phyloP scores from a whole-genome alignment of 1,140 invertebrate genomes.

The Epicauta chinensis region DNA sequence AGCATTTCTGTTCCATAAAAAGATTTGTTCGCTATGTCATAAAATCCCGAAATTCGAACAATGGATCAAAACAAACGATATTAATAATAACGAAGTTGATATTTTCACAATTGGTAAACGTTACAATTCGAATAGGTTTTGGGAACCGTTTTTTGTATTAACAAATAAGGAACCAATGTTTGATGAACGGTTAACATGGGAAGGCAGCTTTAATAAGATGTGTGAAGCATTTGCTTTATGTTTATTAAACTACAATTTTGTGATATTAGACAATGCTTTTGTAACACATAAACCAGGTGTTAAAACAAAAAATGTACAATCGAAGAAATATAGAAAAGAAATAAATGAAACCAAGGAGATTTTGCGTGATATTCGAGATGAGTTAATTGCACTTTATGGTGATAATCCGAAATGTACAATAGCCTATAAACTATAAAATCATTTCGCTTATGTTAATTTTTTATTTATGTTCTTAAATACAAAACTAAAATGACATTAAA shows the following conservation, averaged over 20 bases:
- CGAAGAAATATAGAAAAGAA: too few species aligned
- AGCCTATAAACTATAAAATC: too few species aligned
- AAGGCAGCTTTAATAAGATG: conserved; percentile 57
- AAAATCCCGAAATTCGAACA: conserved; percentile 42
- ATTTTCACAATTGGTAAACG: conserved; percentile 39
- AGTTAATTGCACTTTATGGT: too few species aligned
- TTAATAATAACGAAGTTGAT: not conserved
- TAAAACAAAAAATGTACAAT: conserved; percentile 43
- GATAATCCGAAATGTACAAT: too few species aligned
- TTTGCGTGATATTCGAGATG: too few species aligned
- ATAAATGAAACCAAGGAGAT: too few species aligned
- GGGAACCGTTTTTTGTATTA: conserved; percentile 58
- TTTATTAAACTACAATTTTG: conserved; percentile 79
- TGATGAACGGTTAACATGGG: conserved; percentile 54
- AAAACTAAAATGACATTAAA: too few species aligned
- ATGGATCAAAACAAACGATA: conserved; percentile 34
- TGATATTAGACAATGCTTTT: conserved; percentile 83
- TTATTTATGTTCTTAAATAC: too few species aligned
- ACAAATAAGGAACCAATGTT: conserved; percentile 54
- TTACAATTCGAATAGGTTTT: conserved; percentile 42
- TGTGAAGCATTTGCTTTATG: conserved; percentile 55
- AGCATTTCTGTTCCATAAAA: conserved; percentile 51
- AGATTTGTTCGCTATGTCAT: conserved; percentile 52
- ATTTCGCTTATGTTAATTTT: too few species aligned
- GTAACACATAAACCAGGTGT: conserved; percentile 81